Evolutionary conservation across 2,797 vertebrate genomes (phyloP).

Genomic region (Eleutherodactylus coqui): DNA sequence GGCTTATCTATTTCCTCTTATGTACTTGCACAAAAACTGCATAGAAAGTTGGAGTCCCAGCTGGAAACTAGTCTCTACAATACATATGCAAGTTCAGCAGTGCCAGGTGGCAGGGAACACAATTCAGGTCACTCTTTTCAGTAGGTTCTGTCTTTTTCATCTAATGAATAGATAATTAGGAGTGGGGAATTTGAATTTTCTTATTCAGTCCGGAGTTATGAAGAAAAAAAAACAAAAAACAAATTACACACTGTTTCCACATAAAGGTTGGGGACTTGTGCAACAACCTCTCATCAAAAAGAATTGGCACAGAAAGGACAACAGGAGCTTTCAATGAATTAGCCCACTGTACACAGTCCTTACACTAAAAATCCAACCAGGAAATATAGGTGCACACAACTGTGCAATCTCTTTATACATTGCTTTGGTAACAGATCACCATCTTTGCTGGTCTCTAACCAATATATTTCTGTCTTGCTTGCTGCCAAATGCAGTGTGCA

Average conservation of each 20-base stretch:
- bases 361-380: not conserved
- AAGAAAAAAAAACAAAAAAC: not conserved
- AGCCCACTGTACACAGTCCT: not conserved
- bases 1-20: not conserved
- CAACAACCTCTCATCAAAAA: not conserved
- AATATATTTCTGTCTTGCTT: no score
- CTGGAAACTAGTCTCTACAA: not conserved
- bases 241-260: not conserved
- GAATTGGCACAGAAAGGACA: not conserved
- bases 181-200: not conserved
- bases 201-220: not conserved
- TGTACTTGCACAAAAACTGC: not conserved
- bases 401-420: not conserved
- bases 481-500: not conserved
- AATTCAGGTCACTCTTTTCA: constrained; percentile 3
- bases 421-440: not conserved
- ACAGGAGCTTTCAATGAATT: not conserved
- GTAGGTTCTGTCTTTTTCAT: not conserved
- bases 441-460: not conserved
- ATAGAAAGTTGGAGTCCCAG: not conserved
- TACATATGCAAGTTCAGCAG: not conserved
- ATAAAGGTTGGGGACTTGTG: not conserved
- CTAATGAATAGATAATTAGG: constrained; percentile 25
- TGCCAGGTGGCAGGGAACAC: not conserved
- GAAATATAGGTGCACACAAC: not conserved